Conservation (phyloP, 2,888 invertebrate genomes). For the Cylindroiulus punctatus region DNA sequence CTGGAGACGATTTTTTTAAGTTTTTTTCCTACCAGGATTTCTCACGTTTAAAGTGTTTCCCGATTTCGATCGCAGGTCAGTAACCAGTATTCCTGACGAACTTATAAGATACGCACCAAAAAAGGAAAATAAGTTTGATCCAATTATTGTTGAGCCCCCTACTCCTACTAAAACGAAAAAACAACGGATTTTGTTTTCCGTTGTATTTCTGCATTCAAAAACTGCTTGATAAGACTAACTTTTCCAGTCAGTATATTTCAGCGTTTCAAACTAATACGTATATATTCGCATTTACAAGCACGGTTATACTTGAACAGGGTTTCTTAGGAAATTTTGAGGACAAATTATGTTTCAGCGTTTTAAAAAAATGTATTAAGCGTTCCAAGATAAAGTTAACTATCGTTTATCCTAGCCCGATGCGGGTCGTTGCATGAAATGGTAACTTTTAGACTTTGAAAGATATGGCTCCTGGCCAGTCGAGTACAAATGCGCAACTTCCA, state of each 20-base stretch:
- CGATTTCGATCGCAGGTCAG: not conserved
- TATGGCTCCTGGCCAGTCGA: not conserved
- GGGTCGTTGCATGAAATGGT: not conserved
- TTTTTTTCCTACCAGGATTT: not conserved
- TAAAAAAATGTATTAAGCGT: too few relatives aligned
- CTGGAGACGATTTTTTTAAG: not conserved
- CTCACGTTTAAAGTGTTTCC: not conserved
- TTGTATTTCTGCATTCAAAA: not conserved
- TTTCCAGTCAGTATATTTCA: too few relatives aligned
- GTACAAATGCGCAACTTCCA: constrained; percentile 19
- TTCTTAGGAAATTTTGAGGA: too few relatives aligned
- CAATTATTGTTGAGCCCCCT: not conserved
- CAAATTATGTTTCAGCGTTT: too few relatives aligned
- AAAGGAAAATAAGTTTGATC: not conserved
- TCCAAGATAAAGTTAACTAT: too few relatives aligned
- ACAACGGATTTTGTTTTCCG: not conserved
- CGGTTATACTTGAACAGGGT: too few relatives aligned
- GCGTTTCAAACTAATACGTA: too few relatives aligned
- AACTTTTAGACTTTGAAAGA: constrained; percentile 2
- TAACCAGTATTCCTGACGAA: constrained; percentile 21
- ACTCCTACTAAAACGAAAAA: not conserved
- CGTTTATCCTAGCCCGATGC: too few relatives aligned
- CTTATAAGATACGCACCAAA: not conserved
- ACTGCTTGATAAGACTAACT: not conserved
- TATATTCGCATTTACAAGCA: too few relatives aligned